Percentiles rank a stretch among this genome's conserved stretches.
Evolutionary conservation across 2,113 vertebrate genomes (phyloP).

Genomic region (Rhea americana): DNA sequence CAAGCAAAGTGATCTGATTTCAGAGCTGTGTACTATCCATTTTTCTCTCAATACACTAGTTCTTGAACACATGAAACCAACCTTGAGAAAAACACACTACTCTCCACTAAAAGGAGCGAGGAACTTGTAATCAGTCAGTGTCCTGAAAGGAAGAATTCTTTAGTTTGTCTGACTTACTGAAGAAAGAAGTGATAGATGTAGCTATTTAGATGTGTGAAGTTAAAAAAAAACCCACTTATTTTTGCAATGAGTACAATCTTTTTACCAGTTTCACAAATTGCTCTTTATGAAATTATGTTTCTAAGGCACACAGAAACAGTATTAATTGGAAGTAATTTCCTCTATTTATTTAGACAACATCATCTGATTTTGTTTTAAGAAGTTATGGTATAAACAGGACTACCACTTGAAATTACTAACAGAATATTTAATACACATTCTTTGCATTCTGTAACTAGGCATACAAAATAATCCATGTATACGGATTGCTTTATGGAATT

Average conservation of each 20-base stretch:
- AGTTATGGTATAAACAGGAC: constrained; percentile 9
- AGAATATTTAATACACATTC: not conserved
- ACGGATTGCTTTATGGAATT: not conserved
- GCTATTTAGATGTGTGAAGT: not conserved
- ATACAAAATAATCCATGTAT: constrained; percentile 7
- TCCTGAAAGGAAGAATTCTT: not conserved
- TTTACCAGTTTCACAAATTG: not conserved
- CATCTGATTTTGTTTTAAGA: constrained; percentile 8
- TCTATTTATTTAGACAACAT: constrained; percentile 29
- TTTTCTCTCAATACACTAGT: not conserved
- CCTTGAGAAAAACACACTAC: not conserved
- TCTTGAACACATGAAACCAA: not conserved
- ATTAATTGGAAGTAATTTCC: not conserved
- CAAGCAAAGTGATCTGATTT: not conserved
- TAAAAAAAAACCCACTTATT: not conserved
- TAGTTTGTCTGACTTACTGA: not conserved
- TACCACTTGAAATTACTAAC: not conserved
- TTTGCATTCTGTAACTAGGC: not conserved
- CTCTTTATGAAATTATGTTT: not conserved
- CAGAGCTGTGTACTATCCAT: not conserved
- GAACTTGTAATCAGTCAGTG: not conserved
- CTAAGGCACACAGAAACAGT: not conserved
- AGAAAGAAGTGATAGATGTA: not conserved
- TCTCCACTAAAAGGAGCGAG: not conserved
- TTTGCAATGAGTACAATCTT: not conserved